These are phyloP conservation scores for Brachyptera risi DNA, from an alignment of 2,888 invertebrate species.

Conservation along the genomic window DNA sequence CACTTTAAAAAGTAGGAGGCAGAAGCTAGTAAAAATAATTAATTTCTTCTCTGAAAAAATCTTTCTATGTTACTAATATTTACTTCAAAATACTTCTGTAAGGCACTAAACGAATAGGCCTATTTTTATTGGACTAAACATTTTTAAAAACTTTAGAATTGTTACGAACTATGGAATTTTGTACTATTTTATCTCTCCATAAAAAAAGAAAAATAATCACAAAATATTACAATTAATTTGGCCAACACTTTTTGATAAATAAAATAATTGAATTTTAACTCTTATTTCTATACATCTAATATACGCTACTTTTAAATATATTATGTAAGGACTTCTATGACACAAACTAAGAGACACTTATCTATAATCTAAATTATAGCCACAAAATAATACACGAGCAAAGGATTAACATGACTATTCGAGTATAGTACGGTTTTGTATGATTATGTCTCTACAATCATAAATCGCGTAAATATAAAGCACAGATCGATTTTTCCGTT, in stretches of 20 bases:
- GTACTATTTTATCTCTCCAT: conserved; percentile 16
- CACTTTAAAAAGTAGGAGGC: background rate
- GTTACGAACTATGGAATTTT: conserved; percentile 21
- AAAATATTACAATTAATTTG: conserved; percentile 15
- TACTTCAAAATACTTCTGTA: conserved; percentile 16
- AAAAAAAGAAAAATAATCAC: background rate
- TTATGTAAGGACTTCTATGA: conserved; percentile 2
- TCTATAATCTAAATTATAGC: background rate
- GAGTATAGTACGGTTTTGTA: conserved; percentile 4
- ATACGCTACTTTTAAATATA: conserved; percentile 5
- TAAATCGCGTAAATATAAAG: conserved; percentile 9
- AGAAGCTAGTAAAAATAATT: background rate
- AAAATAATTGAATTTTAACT: background rate
- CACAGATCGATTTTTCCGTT: conserved; percentile 17
- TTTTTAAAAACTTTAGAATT: conserved; percentile 14
- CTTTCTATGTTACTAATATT: background rate
- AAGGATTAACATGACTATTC: background rate
- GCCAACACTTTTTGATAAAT: conserved; percentile 10
- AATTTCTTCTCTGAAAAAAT: background rate
- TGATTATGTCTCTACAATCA: background rate
- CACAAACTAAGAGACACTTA: background rate
- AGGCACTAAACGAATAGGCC: conserved; percentile 19
- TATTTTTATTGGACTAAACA: conserved; percentile 8
- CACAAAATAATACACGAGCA: conserved; percentile 6
- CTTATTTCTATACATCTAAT: conserved; percentile 1